These are phyloP conservation scores for Entomobrya proxima DNA, from an alignment of 2,888 invertebrate species.

Conservation along the genomic window DNA sequence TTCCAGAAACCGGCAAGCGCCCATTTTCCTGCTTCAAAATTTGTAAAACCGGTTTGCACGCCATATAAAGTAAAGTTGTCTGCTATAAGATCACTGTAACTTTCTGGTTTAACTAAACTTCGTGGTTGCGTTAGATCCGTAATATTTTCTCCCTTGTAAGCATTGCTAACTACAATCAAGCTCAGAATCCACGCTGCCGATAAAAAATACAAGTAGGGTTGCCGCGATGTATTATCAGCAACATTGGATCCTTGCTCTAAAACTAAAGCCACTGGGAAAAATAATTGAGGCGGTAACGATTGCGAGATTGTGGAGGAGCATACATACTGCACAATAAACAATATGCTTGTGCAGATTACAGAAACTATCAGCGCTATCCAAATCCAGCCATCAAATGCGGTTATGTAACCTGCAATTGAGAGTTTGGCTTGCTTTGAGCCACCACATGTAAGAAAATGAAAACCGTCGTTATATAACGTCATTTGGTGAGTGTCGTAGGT, in stretches of 20 bases:
- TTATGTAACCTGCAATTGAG: background rate
- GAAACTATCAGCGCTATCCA: background rate
- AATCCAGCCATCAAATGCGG: conserved; percentile 5
- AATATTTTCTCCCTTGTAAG: conserved; percentile 41
- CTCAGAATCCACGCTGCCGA: background rate
- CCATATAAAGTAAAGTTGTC: background rate
- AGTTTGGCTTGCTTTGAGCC: background rate
- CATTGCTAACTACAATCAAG: conserved; percentile 15
- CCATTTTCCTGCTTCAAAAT: too few species aligned
- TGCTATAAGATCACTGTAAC: background rate
- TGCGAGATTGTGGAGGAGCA: background rate
- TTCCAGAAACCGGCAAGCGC: too few species aligned
- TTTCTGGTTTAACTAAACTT: background rate
- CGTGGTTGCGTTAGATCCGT: background rate
- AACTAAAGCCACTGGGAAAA: background rate
- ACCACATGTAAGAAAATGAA: conserved; percentile 9
- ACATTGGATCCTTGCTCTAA: background rate
- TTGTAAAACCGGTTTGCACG: too few species aligned
- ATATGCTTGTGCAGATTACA: background rate
- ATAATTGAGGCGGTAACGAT: background rate
- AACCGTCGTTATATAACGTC: background rate
- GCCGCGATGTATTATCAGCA: background rate
- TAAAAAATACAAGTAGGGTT: background rate
- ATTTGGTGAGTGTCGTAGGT: background rate
- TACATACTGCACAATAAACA: background rate